Evolutionary conservation across 2,888 invertebrate species (phyloP).

Genomic region (Myathropa florea): DNA sequence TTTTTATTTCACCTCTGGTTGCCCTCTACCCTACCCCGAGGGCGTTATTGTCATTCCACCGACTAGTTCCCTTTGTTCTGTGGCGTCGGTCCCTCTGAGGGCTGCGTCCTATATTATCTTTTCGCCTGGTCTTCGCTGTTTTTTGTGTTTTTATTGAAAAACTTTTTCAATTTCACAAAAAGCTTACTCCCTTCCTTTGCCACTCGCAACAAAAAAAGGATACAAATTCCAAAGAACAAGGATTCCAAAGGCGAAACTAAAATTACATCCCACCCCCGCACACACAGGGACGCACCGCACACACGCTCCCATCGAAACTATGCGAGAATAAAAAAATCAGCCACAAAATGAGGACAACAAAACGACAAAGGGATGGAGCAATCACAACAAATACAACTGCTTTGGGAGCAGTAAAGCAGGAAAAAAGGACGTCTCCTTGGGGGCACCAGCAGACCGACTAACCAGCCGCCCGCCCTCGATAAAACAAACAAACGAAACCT

Average conservation of each 20-base stretch:
- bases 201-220: conserved; percentile 10
- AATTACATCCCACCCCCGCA: conserved; percentile 16
- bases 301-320: conserved; percentile 34
- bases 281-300: background rate
- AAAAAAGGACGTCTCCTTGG: background rate
- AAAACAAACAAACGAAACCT: conserved; percentile 18
- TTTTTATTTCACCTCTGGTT: conserved; percentile 31
- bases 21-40: background rate
- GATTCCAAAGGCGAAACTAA: conserved; percentile 9
- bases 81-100: background rate
- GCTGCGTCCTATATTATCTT: conserved; percentile 14
- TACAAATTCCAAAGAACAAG: conserved; percentile 16
- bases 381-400: background rate
- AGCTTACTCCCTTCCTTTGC: conserved; percentile 29
- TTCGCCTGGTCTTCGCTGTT: background rate
- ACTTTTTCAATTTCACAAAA: conserved; percentile 60
- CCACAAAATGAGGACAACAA: background rate
- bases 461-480: background rate
- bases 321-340: background rate
- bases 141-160: conserved; percentile 45
- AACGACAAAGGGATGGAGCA: background rate
- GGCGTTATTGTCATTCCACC: background rate
- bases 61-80: background rate
- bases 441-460: conserved; percentile 35
- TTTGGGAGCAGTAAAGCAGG: background rate